phyloP scores from a whole-genome alignment of 1,140 invertebrate genomes.

The Pseudomyrmex concolor region DNA sequence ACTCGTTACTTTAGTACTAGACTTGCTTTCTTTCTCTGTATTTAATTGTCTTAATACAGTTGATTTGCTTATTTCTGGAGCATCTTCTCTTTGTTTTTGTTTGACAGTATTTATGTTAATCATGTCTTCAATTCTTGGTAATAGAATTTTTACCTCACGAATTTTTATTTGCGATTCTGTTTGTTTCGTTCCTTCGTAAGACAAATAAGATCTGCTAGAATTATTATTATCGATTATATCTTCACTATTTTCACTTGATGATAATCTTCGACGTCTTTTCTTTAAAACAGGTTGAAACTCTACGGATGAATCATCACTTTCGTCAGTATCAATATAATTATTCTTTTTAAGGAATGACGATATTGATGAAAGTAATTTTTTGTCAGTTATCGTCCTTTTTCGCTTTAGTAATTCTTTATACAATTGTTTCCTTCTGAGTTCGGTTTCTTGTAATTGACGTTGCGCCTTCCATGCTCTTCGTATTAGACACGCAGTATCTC shows the following conservation, averaged over 20 bases:
- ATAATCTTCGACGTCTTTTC: background rate
- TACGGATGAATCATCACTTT: background rate
- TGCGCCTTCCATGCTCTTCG: too few relatives aligned
- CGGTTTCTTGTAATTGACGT: too few relatives aligned
- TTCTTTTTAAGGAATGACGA: too few relatives aligned
- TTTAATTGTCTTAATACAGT: background rate
- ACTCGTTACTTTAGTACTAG: background rate
- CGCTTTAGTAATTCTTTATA: too few relatives aligned
- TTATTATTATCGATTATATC: background rate
- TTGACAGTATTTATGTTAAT: background rate
- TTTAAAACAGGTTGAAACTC: background rate
- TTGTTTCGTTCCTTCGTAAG: background rate
- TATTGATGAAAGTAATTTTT: too few relatives aligned
- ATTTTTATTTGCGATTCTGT: background rate
- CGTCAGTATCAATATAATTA: background rate
- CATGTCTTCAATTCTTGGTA: slow-evolving; percentile 30
- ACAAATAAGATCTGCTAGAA: background rate
- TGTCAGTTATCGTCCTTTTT: too few relatives aligned
- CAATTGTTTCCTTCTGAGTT: too few relatives aligned
- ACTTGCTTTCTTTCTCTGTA: background rate
- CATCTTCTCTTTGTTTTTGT: background rate
- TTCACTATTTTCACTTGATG: background rate
- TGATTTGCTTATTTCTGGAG: background rate
- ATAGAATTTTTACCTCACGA: background rate
- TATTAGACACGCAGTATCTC: too few relatives aligned